Percentiles rank a stretch among this genome's conserved stretches.
These are phyloP conservation scores for Sardinella longiceps DNA, from an alignment of 2,797 vertebrate species.

Conservation along the genomic window DNA sequence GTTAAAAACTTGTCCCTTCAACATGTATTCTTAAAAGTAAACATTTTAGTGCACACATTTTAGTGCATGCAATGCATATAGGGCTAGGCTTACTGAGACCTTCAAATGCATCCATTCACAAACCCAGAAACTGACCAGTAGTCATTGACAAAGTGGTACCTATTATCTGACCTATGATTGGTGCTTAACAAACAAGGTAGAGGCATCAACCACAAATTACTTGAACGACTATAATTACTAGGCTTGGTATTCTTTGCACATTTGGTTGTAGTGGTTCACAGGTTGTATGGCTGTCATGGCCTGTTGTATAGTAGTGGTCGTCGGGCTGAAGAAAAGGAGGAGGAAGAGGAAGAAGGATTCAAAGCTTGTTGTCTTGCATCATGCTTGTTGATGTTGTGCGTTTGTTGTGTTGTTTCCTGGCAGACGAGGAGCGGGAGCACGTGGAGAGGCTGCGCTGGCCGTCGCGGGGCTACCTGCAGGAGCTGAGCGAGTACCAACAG, in stretches of 20 bases:
- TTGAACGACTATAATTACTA: not conserved
- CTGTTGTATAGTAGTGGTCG: not conserved
- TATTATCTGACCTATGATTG: not conserved
- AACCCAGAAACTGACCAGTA: not conserved
- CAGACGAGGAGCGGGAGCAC: conserved; percentile 92
- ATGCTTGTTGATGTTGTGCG: not conserved
- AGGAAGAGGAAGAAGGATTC: not conserved
- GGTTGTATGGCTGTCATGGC: not conserved
- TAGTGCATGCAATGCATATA: not conserved
- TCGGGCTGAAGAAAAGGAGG: not conserved
- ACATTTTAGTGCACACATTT: not conserved
- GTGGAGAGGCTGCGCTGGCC: conserved; percentile 94
- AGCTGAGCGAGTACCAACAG: conserved; percentile 94
- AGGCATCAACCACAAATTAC: not conserved
- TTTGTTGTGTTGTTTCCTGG: conserved; percentile 48
- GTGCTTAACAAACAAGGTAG: not conserved
- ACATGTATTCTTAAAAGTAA: not conserved
- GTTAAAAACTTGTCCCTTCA: not conserved
- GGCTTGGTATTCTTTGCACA: not conserved
- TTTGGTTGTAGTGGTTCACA: not conserved
- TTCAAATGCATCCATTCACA: not conserved
- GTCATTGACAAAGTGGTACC: no score
- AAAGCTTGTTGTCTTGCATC: not conserved
- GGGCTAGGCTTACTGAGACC: not conserved
- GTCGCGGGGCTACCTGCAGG: conserved; percentile 90